phyloP scores from a whole-genome alignment of 1,140 invertebrate species.

The Solen grandis region DNA sequence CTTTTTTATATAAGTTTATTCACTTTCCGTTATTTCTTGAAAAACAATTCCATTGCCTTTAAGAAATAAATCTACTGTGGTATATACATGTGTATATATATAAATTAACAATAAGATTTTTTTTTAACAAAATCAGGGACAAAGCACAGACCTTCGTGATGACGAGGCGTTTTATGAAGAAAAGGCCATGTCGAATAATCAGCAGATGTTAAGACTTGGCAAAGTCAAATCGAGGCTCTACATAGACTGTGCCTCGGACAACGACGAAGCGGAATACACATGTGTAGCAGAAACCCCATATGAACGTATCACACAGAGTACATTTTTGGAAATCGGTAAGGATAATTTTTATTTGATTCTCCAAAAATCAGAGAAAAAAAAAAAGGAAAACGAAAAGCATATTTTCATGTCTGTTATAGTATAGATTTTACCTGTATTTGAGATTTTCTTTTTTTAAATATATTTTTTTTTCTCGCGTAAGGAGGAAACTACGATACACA shows the following conservation, averaged over 20 bases:
- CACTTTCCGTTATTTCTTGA: no score
- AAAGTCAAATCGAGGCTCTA: conserved; percentile 65
- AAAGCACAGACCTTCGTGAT: conserved; percentile 53
- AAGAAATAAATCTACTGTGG: no score
- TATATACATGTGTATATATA: no score
- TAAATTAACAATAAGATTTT: no score
- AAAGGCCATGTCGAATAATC: conserved; percentile 7
- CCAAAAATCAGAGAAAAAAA: not conserved
- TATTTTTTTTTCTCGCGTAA: no score
- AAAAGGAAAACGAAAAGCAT: not conserved
- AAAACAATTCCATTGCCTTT: no score
- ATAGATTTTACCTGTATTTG: not conserved
- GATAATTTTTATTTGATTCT: no score
- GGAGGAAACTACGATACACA: no score
- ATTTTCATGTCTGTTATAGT: not conserved
- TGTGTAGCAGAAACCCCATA: conserved; percentile 69
- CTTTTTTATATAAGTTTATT: no score
- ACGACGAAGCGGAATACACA: conserved; percentile 63
- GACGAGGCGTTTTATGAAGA: conserved; percentile 65
- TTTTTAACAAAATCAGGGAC: no score
- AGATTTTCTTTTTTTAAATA: no score
- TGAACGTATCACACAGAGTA: conserved; percentile 59
- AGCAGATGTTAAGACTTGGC: conserved; percentile 55
- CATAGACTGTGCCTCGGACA: conserved; percentile 64
- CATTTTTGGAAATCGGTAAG: conserved; percentile 60